Evolutionary conservation across 2,888 invertebrate species (phyloP).

Genomic region (Agriopis leucophaearia): DNA sequence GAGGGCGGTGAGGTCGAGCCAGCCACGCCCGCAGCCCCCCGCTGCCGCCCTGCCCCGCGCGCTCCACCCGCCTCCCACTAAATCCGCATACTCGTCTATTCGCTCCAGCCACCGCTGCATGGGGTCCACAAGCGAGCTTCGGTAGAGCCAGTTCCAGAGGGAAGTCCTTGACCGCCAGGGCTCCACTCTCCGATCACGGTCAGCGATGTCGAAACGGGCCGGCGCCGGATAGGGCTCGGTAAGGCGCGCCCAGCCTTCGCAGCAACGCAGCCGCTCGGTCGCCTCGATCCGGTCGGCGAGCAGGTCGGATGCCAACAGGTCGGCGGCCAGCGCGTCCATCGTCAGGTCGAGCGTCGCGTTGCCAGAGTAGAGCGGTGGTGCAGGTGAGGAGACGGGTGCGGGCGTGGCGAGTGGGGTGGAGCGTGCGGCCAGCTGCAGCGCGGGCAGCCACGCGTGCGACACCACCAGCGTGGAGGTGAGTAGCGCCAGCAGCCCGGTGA

Average conservation of each 20-base stretch:
- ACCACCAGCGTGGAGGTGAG: slow-evolving; percentile 59
- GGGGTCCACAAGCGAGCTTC: slow-evolving; percentile 70
- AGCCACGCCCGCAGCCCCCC: slow-evolving; percentile 46
- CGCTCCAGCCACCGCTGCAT: slow-evolving; percentile 75
- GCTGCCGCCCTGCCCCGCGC: slow-evolving; percentile 21
- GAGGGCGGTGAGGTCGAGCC: slow-evolving; percentile 62
- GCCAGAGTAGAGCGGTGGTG: slow-evolving; percentile 35
- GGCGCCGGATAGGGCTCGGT: slow-evolving; percentile 45
- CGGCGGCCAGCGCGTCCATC: slow-evolving; percentile 38
- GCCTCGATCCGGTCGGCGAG: slow-evolving; percentile 24
- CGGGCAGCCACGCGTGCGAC: slow-evolving; percentile 51
- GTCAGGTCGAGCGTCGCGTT: slow-evolving; percentile 51
- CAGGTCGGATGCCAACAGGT: slow-evolving; percentile 39
- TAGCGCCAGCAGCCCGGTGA: slow-evolving; percentile 52
- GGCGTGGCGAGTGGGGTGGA: slow-evolving; percentile 41
- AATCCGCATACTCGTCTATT: slow-evolving; percentile 63
- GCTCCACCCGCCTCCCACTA: slow-evolving; percentile 28
- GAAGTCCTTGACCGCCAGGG: slow-evolving; percentile 69
- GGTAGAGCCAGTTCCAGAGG: slow-evolving; percentile 70
- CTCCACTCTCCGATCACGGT: slow-evolving; percentile 46
- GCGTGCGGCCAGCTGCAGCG: slow-evolving; percentile 46
- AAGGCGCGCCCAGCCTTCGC: slow-evolving; percentile 65
- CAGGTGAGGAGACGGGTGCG: slow-evolving; percentile 26
- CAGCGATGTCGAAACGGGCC: slow-evolving; percentile 19
- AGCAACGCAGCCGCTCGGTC: slow-evolving; percentile 59